Percentiles rank a stretch among this genome's conserved stretches.
Conservation (phyloP, 1,140 invertebrate species). For the Pseudomyrmex concolor region DNA sequence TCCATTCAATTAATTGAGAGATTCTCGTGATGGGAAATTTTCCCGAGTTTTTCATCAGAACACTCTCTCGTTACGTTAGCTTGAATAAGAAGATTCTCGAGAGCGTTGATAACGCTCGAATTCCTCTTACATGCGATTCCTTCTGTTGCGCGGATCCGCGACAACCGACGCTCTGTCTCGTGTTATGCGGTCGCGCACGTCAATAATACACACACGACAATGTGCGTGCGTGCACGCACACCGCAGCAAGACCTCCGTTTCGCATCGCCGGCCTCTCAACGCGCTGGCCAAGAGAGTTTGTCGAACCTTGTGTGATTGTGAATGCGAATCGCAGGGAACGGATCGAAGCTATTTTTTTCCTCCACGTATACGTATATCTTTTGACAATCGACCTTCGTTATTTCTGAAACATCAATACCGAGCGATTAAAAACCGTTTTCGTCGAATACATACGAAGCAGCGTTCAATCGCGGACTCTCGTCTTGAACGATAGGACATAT, state of each 20-base stretch:
- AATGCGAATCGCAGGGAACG: slow-evolving; percentile 7
- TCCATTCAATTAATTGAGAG: too few relatives aligned
- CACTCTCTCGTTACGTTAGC: too few relatives aligned
- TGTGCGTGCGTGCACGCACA: not conserved
- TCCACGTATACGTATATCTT: too few relatives aligned
- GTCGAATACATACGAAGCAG: not conserved
- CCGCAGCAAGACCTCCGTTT: not conserved
- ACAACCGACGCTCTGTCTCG: not conserved
- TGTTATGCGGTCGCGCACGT: slow-evolving; percentile 1
- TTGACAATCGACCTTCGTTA: not conserved
- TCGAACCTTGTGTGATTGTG: slow-evolving; percentile 28
- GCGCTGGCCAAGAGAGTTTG: slow-evolving; percentile 24
- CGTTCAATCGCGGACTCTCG: slow-evolving; percentile 23
- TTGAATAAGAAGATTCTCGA: not conserved
- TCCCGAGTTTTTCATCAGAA: too few relatives aligned
- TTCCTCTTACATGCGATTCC: not conserved
- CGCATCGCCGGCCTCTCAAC: slow-evolving; percentile 8
- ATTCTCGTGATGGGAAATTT: too few relatives aligned
- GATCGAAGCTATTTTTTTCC: not conserved
- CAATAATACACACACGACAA: not conserved
- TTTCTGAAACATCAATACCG: not conserved
- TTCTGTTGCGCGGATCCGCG: not conserved
- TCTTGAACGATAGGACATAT: not conserved
- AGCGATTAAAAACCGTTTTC: not conserved
- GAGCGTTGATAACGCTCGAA: not conserved